Evolutionary conservation across 2,113 vertebrate species (phyloP).

Genomic region (Salminus brasiliensis): DNA sequence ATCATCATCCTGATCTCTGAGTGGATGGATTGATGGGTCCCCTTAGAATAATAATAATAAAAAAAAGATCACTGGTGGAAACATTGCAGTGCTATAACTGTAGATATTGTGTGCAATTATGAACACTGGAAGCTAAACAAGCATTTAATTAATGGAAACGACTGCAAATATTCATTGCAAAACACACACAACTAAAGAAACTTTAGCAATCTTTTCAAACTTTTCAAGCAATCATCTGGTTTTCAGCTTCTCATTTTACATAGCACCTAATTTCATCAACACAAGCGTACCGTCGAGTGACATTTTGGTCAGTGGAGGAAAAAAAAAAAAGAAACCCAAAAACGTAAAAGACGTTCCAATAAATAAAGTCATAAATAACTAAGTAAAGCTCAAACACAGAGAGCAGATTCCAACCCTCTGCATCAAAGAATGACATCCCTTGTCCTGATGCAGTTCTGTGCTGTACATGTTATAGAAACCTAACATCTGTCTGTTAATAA

Average conservation of each 20-base stretch:
- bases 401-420: neutral
- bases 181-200: conserved; percentile 2
- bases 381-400: conserved; percentile 1
- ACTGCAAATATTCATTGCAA: neutral
- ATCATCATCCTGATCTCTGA: no score
- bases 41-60: neutral
- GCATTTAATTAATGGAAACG: neutral
- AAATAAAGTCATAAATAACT: conserved; percentile 25
- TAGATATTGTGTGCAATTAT: neutral
- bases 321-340: conserved; percentile 11
- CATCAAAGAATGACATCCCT: conserved; percentile 5
- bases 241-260: conserved; percentile 13
- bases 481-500: neutral
- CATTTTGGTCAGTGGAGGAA: conserved; percentile 33
- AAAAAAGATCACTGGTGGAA: no score
- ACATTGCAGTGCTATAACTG: no score
- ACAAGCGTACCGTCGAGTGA: neutral
- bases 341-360: conserved; percentile 22
- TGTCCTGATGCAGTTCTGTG: neutral
- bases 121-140: conserved; percentile 17
- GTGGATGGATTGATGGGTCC: neutral
- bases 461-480: neutral
- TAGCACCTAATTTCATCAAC: conserved; percentile 20
- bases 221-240: conserved; percentile 6
- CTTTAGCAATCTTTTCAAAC: no score